phyloP scores from a whole-genome alignment of 2,797 vertebrate genomes.

The Kryptolebias ocellatus region DNA sequence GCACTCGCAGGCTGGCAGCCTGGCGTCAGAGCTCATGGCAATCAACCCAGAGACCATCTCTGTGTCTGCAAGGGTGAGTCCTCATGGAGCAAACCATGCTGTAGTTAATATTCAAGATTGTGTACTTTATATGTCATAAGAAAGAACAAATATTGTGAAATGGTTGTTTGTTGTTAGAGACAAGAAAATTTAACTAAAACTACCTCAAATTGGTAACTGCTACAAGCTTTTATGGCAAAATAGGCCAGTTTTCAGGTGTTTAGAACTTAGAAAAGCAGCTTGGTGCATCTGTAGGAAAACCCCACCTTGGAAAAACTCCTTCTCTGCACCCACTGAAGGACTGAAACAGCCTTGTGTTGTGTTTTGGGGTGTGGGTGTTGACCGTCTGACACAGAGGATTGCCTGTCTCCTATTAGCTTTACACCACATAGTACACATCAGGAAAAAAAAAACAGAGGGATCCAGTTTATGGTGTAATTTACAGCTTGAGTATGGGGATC shows the following conservation, averaged over 20 bases:
- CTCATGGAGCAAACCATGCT: not conserved
- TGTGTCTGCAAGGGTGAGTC: slow-evolving; percentile 86
- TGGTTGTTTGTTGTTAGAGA: not conserved
- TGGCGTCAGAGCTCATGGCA: slow-evolving; percentile 84
- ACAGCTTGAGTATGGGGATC: not conserved
- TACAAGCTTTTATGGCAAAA: slow-evolving; percentile 1
- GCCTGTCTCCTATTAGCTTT: slow-evolving; percentile 57
- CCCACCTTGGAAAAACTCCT: slow-evolving; percentile 68
- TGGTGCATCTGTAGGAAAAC: slow-evolving; percentile 37
- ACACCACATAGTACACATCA: slow-evolving; percentile 9
- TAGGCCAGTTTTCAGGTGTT: slow-evolving; percentile 5
- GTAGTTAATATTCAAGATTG: not conserved
- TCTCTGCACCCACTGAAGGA: slow-evolving; percentile 53
- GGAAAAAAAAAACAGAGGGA: not conserved
- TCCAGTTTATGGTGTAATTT: not conserved
- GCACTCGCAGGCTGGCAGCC: slow-evolving; percentile 84
- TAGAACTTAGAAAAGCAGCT: slow-evolving; percentile 8
- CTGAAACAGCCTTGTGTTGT: slow-evolving; percentile 70
- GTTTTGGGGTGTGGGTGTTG: slow-evolving; percentile 66
- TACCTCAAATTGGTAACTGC: not conserved
- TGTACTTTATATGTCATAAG: not conserved
- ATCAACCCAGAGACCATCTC: slow-evolving; percentile 85
- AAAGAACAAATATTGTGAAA: not conserved
- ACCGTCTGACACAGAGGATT: slow-evolving; percentile 54
- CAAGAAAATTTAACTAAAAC: too few species aligned